Base-by-base conservation (phyloP, 2,888 invertebrate species). In the Sesamia inferens region DNA sequence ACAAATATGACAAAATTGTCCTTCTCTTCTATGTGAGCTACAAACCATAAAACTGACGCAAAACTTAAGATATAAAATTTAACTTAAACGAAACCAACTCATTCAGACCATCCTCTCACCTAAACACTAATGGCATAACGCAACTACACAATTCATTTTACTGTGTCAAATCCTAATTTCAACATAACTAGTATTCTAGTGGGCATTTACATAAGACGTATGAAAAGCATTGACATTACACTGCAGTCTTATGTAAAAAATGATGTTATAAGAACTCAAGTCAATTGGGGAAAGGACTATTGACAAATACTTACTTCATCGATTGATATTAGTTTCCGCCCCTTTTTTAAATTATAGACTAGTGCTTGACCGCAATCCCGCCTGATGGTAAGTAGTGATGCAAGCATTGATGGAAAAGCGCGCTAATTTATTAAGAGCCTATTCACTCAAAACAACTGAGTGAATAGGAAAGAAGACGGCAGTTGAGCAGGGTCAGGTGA, bases 161-260 rank as follows among this genome's bases (percentile, higher is more conserved):
- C 44, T 55, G 55, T 74, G 68, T 57, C 74, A 83, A 64, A 70
- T 69, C 66, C 42, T 63, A 63, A 79, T 63, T 55, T 72, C 74
- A 59, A 57, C 61, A 55, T 11, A 5, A 5, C 65, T 31, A 55
- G 62, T 24, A n/a, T 39, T 58, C 31, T 31, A 48, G 61, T n/a
- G 7, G 5, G 10, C n/a, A 58, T 71, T 79, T 82, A 55, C 65
- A 64, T 79, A 74, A 63, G 6, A 44, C 8, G 19, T 54, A 22
- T 22, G 16, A 47, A 51, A 44, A 14, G 0, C 58, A 10, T 39
- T 19, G 55, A 71, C 11, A 44, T 44, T 11, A 44, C 16, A 44
- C 31, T 51, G 13, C 1, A 31, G 42, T 44, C 16, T 82, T 79
- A 59, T 48, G 31, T 72, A 79, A 78, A 62, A 63, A 31, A 31